Evolutionary conservation across 2,113 vertebrate species (phyloP).

Genomic region (Prionailurus bengalensis): DNA sequence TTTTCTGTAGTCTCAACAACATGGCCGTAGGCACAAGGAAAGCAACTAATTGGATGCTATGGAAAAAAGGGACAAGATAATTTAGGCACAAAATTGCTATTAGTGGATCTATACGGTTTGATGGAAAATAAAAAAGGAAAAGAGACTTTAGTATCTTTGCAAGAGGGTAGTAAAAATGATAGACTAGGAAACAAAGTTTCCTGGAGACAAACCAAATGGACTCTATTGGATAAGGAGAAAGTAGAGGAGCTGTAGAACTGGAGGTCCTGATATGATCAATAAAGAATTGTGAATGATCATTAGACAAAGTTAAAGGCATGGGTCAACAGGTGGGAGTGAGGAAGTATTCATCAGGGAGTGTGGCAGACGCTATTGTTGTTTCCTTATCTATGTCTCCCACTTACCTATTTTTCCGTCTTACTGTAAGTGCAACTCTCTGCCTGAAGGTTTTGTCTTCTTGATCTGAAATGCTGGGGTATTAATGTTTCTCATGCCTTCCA

Average conservation of each 20-base stretch:
- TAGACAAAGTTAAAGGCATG: background rate
- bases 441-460: background rate
- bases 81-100: background rate
- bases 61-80: background rate
- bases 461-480: background rate
- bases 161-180: background rate
- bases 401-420: background rate
- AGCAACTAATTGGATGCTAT: background rate
- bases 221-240: no score
- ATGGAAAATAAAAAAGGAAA: background rate
- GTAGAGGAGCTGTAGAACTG: background rate
- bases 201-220: background rate
- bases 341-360: background rate
- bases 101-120: background rate
- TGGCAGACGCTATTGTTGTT: no score
- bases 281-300: background rate
- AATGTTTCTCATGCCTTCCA: background rate
- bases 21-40: background rate
- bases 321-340: background rate
- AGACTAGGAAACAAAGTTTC: background rate
- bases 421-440: no score
- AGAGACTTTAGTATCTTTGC: background rate
- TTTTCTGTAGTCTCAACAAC: background rate
- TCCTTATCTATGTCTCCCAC: background rate
- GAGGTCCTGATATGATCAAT: background rate